Evolutionary conservation across 2,888 invertebrate genomes (phyloP).

Genomic region (Sphaeridia pumilis): DNA sequence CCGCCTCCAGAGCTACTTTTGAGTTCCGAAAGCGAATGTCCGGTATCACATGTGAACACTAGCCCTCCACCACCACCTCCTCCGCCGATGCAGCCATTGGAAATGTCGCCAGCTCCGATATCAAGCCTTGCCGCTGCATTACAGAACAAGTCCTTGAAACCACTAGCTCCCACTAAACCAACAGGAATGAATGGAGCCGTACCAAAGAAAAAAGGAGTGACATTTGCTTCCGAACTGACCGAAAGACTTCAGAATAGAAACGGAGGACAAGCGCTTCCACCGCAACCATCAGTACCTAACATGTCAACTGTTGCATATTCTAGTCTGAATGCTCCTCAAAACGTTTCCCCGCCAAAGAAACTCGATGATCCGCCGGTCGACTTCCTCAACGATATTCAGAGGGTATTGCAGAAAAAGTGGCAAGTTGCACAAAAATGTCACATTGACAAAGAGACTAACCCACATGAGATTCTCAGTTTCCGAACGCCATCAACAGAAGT

Average conservation of each 20-base stretch:
- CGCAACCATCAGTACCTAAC: slow-evolving; percentile 42
- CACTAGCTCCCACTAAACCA: neutral
- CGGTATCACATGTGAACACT: slow-evolving; percentile 21
- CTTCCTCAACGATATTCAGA: slow-evolving; percentile 74
- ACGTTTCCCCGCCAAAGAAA: slow-evolving; percentile 39
- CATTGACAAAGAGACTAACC: slow-evolving; percentile 71
- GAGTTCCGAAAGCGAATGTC: slow-evolving; percentile 25
- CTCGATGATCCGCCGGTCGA: slow-evolving; percentile 45
- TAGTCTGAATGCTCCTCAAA: slow-evolving; percentile 58
- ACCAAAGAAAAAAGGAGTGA: slow-evolving; percentile 28
- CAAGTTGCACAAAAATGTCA: slow-evolving; percentile 80
- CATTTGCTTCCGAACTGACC: slow-evolving; percentile 32
- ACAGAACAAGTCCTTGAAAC: neutral
- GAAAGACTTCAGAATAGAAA: slow-evolving; percentile 33
- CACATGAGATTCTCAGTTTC: slow-evolving; percentile 82
- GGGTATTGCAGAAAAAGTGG: slow-evolving; percentile 79
- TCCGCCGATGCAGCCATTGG: slow-evolving; percentile 21
- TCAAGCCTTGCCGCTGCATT: slow-evolving; percentile 15
- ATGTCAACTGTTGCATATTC: neutral
- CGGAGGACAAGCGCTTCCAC: slow-evolving; percentile 39
- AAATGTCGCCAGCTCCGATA: slow-evolving; percentile 10
- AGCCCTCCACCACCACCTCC: slow-evolving; percentile 54
- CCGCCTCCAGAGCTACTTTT: slow-evolving; percentile 38
- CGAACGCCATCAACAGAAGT: slow-evolving; percentile 41
- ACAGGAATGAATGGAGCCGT: neutral